These are phyloP conservation scores for Chlamydotis undulata DNA, from an alignment of 2,113 vertebrate genomes.

Conservation along the genomic window DNA sequence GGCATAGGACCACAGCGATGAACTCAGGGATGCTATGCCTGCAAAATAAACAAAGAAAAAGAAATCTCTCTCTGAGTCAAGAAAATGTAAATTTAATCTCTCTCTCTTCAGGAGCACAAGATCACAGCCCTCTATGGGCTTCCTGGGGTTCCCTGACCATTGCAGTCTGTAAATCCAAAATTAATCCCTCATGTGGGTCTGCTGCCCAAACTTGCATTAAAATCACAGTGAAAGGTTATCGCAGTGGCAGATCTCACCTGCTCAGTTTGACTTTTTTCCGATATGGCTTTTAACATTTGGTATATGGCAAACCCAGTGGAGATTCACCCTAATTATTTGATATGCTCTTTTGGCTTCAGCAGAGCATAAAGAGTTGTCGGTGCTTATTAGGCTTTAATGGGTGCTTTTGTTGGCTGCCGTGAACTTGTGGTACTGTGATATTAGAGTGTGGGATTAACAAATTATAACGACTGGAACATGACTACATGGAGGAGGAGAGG, in stretches of 20 bases:
- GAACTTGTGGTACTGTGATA: not conserved
- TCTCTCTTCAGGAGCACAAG: not conserved
- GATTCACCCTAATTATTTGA: not conserved
- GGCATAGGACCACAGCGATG: not conserved
- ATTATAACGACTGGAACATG: not conserved
- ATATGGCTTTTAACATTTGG: not conserved
- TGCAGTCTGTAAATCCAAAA: not conserved
- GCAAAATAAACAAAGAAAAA: not conserved
- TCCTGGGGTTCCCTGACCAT: not conserved
- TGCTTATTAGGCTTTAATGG: not conserved
- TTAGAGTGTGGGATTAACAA: not conserved
- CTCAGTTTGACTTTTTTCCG: not conserved
- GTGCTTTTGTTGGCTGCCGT: not conserved
- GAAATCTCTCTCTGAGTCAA: not conserved
- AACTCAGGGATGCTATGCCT: not conserved
- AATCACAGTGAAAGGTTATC: not conserved
- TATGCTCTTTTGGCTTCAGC: not conserved
- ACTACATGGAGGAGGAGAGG: not conserved
- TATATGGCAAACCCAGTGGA: not conserved
- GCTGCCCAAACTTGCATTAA: not conserved
- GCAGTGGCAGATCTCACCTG: not conserved
- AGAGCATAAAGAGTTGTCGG: not conserved
- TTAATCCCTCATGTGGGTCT: not conserved
- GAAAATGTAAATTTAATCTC: not conserved
- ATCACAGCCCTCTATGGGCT: not conserved